Evolutionary conservation across 2,888 invertebrate genomes (phyloP).

Genomic region (Pterostichus madidus): DNA sequence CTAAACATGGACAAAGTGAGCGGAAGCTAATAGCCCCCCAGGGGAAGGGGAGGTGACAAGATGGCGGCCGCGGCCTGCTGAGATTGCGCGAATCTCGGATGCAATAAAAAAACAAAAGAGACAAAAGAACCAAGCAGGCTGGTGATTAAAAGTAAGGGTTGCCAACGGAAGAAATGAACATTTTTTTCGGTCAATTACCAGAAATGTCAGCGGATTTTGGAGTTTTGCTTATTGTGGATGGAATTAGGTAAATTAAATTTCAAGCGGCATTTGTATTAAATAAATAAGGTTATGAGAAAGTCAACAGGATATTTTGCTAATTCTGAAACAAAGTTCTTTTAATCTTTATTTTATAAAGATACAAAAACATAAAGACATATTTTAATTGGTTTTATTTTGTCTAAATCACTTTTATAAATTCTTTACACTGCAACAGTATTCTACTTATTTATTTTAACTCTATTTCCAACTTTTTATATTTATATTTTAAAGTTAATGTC

Average conservation of each 20-base stretch:
- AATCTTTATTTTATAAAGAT: too few relatives aligned
- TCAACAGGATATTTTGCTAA: too few relatives aligned
- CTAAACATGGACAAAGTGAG: slow-evolving; percentile 46
- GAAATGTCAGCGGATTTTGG: slow-evolving; percentile 37
- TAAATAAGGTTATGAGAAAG: too few relatives aligned
- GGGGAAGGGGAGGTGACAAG: slow-evolving; percentile 23
- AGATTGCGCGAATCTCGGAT: slow-evolving; percentile 52
- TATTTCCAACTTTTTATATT: too few relatives aligned
- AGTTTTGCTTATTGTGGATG: slow-evolving; percentile 28
- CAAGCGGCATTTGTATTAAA: not conserved
- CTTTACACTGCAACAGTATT: too few relatives aligned
- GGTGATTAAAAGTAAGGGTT: slow-evolving; percentile 61
- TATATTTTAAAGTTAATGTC: too few relatives aligned
- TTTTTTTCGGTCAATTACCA: slow-evolving; percentile 49
- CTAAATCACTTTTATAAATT: too few relatives aligned
- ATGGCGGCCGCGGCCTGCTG: slow-evolving; percentile 42
- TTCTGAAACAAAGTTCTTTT: too few relatives aligned
- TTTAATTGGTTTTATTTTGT: too few relatives aligned
- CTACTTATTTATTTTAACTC: too few relatives aligned
- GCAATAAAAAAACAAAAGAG: slow-evolving; percentile 61
- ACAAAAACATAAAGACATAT: too few relatives aligned
- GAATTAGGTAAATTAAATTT: slow-evolving; percentile 41
- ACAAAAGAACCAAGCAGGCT: slow-evolving; percentile 37
- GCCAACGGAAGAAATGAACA: slow-evolving; percentile 53
- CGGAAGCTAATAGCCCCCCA: slow-evolving; percentile 40